Conservation (phyloP, 2,888 invertebrate species). For the Mesorhabditis belari region DNA sequence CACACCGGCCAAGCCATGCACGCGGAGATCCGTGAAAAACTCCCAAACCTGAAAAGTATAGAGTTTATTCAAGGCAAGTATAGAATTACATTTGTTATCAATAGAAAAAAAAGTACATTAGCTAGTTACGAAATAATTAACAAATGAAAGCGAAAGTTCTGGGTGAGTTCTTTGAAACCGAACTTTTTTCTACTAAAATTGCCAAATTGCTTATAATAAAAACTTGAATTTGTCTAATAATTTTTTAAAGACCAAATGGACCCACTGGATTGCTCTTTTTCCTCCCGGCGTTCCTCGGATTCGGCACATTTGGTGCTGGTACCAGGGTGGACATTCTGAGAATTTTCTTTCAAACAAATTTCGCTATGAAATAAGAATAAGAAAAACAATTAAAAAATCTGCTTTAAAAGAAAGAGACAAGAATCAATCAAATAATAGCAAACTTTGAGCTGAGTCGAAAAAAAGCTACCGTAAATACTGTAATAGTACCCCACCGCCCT, state of each 20-base stretch:
- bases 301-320: constrained; percentile 39
- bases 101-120: too few species aligned
- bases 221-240: background rate
- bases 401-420: too few species aligned
- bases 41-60: constrained; percentile 32
- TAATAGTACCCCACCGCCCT: too few species aligned
- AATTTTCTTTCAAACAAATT: too few species aligned
- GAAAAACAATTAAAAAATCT: too few species aligned
- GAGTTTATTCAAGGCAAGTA: background rate
- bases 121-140: too few species aligned
- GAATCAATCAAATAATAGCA: too few species aligned
- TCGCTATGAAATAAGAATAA: too few species aligned
- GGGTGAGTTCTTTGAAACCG: background rate
- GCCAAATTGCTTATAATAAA: background rate
- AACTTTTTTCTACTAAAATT: background rate
- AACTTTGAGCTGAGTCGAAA: too few species aligned
- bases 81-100: background rate
- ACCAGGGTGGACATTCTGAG: constrained; percentile 13
- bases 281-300: constrained; percentile 36
- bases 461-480: too few species aligned
- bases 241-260: background rate
- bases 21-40: constrained; percentile 38
- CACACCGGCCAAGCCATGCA: constrained; percentile 34
- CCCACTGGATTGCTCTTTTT: constrained; percentile 40
- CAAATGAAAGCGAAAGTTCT: too few species aligned